phyloP scores from a whole-genome alignment of 2,888 invertebrate species.

The Amiota minor region DNA sequence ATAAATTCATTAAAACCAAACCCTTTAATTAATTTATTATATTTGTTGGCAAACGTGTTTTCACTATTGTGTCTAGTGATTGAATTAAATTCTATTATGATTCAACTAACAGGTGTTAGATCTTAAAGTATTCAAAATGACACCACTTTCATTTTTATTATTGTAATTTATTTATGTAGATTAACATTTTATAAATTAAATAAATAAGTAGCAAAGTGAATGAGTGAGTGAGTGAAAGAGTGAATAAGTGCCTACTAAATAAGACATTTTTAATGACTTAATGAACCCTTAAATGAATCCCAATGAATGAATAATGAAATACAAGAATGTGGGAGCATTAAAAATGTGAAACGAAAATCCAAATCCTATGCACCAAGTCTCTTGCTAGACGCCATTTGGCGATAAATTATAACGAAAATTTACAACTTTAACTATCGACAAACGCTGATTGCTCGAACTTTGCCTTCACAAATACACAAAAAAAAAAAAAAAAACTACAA shows the following conservation, averaged over 20 bases:
- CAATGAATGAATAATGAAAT: background rate
- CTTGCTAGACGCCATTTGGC: background rate
- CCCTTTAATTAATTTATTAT: conserved; percentile 34
- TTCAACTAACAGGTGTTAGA: no score
- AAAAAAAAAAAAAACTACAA: background rate
- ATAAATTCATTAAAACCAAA: conserved; percentile 37
- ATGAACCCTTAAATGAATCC: conserved; percentile 8
- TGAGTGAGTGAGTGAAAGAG: no score
- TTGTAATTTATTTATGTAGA: no score
- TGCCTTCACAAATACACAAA: background rate
- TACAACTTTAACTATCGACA: background rate
- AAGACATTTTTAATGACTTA: conserved; percentile 10
- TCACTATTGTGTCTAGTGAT: no score
- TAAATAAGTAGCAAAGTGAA: no score
- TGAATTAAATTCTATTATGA: no score
- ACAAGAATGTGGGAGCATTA: no score
- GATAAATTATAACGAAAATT: conserved; percentile 9
- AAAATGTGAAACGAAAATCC: no score
- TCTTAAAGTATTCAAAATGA: no score
- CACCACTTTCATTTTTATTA: no score
- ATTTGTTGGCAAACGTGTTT: conserved; percentile 15
- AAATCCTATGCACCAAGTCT: conserved; percentile 30
- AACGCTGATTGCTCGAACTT: conserved; percentile 21
- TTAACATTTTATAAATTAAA: no score
- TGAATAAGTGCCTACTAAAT: conserved; percentile 2